Evolutionary conservation across 2,888 invertebrate species (phyloP).

Genomic region (Harpagoxenus sublaevis): DNA sequence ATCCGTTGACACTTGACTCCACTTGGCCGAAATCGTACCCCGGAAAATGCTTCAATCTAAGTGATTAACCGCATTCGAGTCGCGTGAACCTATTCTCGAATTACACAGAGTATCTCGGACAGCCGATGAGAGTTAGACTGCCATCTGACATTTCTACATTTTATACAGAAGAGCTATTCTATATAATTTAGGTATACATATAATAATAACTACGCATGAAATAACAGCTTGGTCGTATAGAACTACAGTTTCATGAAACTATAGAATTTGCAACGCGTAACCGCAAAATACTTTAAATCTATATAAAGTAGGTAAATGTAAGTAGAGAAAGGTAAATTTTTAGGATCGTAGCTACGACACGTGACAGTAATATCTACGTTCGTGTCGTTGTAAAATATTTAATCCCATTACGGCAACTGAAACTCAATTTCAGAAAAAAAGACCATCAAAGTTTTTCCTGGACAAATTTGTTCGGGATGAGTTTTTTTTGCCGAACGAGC

Average conservation of each 20-base stretch:
- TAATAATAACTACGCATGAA: not conserved
- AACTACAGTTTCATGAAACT: not conserved
- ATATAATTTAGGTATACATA: not conserved
- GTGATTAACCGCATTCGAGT: conserved; percentile 59
- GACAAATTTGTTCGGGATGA: conserved; percentile 21
- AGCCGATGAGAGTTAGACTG: conserved; percentile 11
- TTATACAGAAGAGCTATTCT: not conserved
- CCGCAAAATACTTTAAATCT: not conserved
- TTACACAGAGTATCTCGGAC: conserved; percentile 17
- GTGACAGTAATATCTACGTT: not conserved
- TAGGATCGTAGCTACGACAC: not conserved
- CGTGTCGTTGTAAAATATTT: conserved; percentile 12
- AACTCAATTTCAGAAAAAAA: not conserved
- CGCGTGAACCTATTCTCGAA: conserved; percentile 33
- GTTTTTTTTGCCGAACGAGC: conserved; percentile 5
- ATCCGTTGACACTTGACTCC: conserved; percentile 82
- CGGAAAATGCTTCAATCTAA: conserved; percentile 64
- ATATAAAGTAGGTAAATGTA: not conserved
- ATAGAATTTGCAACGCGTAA: not conserved
- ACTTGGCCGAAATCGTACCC: conserved; percentile 68
- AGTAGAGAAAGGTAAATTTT: not conserved
- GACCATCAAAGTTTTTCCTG: not conserved
- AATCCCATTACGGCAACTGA: not conserved
- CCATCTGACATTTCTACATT: not conserved
- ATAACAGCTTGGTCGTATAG: not conserved